phyloP scores from a whole-genome alignment of 2,888 invertebrate genomes.

The Meandrusa payeni region DNA sequence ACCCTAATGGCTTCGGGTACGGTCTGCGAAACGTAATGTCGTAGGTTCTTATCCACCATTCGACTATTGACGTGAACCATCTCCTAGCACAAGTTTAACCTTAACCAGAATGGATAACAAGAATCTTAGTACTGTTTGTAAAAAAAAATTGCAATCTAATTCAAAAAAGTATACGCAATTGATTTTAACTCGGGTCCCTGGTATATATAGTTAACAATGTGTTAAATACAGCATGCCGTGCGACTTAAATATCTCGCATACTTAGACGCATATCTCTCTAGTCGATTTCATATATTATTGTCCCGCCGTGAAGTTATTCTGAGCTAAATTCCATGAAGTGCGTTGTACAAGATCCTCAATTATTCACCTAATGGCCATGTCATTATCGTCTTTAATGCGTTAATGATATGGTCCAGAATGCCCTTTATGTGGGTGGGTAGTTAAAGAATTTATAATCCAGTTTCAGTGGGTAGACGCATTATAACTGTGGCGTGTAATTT shows the following conservation, averaged over 20 bases:
- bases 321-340: constrained; percentile 20
- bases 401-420: constrained; percentile 18
- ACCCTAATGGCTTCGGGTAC: too few species aligned
- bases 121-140: too few species aligned
- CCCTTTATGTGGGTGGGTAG: not conserved
- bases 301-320: constrained; percentile 12
- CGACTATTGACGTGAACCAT: too few species aligned
- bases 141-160: too few species aligned
- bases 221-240: too few species aligned
- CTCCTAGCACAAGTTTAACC: too few species aligned
- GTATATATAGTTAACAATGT: too few species aligned
- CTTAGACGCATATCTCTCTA: constrained; percentile 1
- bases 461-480: constrained; percentile 23
- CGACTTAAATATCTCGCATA: not conserved
- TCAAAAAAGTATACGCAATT: too few species aligned
- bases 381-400: constrained; percentile 15
- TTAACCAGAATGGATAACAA: too few species aligned
- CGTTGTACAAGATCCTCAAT: constrained; percentile 22
- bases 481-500: constrained; percentile 26
- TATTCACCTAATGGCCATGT: constrained; percentile 8
- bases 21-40: too few species aligned
- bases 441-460: constrained; percentile 20
- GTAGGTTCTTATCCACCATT: too few species aligned
- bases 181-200: too few species aligned
- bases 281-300: constrained; percentile 13